Evolutionary conservation across 2,888 invertebrate species (phyloP).

Genomic region (Agriopis marginaria): DNA sequence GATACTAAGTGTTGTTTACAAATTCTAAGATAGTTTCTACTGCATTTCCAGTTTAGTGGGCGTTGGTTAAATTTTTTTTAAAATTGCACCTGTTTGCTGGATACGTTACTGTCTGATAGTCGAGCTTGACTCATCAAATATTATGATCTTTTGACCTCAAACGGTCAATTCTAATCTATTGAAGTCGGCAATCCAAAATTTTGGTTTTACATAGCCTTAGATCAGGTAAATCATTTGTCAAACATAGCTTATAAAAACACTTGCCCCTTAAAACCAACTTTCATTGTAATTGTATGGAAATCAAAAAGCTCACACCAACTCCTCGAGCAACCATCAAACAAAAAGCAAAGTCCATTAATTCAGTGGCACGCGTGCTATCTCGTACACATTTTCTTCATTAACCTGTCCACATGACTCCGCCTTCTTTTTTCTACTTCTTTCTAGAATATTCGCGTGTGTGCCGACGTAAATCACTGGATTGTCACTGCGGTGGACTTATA

Average conservation of each 20-base stretch:
- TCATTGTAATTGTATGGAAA: conserved; percentile 4
- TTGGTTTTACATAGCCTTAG: too few relatives aligned
- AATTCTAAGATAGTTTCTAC: too few relatives aligned
- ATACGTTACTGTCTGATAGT: too few relatives aligned
- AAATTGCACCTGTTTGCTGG: too few relatives aligned
- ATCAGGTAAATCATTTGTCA: too few relatives aligned
- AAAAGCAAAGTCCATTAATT: conserved; percentile 47
- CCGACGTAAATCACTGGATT: conserved; percentile 85
- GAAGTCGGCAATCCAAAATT: too few relatives aligned
- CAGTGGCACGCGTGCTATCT: conserved; percentile 76
- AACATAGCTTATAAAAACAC: neutral
- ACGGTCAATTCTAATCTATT: too few relatives aligned
- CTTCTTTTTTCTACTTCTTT: conserved; percentile 69
- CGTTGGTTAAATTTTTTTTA: too few relatives aligned
- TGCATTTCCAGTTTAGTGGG: too few relatives aligned
- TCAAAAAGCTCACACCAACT: conserved; percentile 9
- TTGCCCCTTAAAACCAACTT: neutral
- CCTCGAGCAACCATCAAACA: conserved; percentile 36
- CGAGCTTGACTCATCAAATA: too few relatives aligned
- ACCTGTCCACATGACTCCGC: conserved; percentile 68
- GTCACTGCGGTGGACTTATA: conserved; percentile 85
- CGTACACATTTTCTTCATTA: conserved; percentile 80
- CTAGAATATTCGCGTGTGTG: conserved; percentile 83
- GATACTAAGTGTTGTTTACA: too few relatives aligned
- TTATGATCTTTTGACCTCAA: too few relatives aligned